A percentile compares a stretch with the other conserved stretches of the same genome.
phyloP scores from a whole-genome alignment of 2,113 vertebrate genomes.

The Cryptomyrus ogoouensis region DNA sequence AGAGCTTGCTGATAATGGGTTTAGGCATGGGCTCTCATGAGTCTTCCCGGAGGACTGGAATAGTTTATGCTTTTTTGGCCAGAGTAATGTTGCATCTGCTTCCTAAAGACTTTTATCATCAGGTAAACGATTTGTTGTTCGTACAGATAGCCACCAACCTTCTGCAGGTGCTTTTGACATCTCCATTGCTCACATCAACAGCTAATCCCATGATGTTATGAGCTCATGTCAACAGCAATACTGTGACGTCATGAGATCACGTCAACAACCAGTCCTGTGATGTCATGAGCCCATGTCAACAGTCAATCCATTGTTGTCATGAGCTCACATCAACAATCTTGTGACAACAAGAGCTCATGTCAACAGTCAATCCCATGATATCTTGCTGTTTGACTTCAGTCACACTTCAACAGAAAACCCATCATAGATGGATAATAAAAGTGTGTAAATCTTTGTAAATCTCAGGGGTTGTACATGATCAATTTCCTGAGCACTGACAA shows the following conservation, averaged over 20 bases:
- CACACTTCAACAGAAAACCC: background rate
- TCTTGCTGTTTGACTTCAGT: background rate
- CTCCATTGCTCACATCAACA: background rate
- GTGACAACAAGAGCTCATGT: too few species aligned
- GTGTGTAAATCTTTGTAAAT: background rate
- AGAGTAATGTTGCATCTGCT: too few species aligned
- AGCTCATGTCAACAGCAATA: background rate
- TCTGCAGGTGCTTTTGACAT: too few species aligned
- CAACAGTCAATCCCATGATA: background rate
- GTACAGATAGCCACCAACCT: too few species aligned
- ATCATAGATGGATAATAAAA: background rate
- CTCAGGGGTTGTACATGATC: too few species aligned
- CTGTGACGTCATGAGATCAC: too few species aligned
- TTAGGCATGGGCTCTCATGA: too few species aligned
- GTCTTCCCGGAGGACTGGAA: too few species aligned
- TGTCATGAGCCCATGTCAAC: background rate
- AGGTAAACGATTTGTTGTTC: too few species aligned
- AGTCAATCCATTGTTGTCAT: background rate
- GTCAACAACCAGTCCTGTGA: background rate
- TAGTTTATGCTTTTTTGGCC: too few species aligned
- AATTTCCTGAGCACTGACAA: too few species aligned
- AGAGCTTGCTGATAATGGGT: background rate
- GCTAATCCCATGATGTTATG: background rate
- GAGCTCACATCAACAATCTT: background rate
- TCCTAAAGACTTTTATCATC: too few species aligned